Evolutionary conservation across 2,888 invertebrate species (phyloP).

Genomic region (Phortica okadai): DNA sequence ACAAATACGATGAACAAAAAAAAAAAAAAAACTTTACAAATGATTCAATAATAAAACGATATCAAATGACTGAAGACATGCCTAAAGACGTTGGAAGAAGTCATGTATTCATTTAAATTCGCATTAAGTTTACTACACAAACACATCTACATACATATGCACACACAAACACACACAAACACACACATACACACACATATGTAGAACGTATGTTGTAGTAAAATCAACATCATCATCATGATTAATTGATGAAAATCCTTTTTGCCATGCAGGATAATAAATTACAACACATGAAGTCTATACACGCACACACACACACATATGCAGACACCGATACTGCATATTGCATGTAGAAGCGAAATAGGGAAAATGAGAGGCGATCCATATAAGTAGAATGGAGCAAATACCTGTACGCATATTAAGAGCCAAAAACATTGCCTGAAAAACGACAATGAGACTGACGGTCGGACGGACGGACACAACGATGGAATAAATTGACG

Average conservation of each 20-base stretch:
- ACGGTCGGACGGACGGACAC: background rate
- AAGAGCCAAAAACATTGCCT: background rate
- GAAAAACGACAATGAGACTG: background rate
- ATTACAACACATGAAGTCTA: slow-evolving; percentile 56
- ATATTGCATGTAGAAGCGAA: background rate
- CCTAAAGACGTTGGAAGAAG: no score
- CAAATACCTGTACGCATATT: slow-evolving; percentile 16
- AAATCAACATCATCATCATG: slow-evolving; percentile 60
- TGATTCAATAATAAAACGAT: no score
- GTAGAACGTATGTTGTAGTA: slow-evolving; percentile 53
- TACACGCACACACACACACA: slow-evolving; percentile 3
- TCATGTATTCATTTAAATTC: no score
- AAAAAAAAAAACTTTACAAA: no score
- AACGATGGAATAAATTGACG: slow-evolving; percentile 15
- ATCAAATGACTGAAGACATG: no score
- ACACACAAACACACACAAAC: background rate
- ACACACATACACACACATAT: slow-evolving; percentile 26
- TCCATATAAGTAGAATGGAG: background rate
- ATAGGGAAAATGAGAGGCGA: background rate
- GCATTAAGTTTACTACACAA: no score
- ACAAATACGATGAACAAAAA: no score
- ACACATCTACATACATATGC: no score
- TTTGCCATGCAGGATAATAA: slow-evolving; percentile 70
- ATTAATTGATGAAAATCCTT: slow-evolving; percentile 70
- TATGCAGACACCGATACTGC: no score